Conservation (phyloP, 2,113 vertebrate genomes). For the Dermatemys mawii region DNA sequence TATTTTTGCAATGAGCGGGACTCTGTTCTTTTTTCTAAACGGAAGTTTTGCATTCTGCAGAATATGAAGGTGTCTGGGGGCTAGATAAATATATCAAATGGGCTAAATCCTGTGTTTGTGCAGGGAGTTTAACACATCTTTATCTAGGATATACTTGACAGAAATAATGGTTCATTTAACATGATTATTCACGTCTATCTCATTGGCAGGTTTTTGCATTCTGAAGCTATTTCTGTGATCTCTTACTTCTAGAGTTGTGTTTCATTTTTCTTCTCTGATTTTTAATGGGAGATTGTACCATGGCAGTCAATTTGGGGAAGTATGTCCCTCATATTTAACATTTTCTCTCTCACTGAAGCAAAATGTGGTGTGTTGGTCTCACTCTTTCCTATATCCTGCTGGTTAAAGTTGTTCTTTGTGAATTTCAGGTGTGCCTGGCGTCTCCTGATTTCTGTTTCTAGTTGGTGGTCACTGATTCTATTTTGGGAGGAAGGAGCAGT, state of each 20-base stretch:
- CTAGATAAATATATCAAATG: rapidly evolving
- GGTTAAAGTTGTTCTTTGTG: not conserved
- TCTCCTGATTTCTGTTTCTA: not conserved
- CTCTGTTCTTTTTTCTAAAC: not conserved
- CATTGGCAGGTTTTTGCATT: rapidly evolving
- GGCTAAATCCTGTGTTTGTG: rapidly evolving
- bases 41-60: not conserved
- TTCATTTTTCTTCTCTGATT: not conserved
- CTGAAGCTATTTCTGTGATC: not conserved
- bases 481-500: rapidly evolving
- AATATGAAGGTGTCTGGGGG: rapidly evolving
- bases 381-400: rapidly evolving
- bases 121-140: rapidly evolving
- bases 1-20: not conserved
- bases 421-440: rapidly evolving
- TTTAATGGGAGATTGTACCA: not conserved
- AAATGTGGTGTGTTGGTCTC: not conserved
- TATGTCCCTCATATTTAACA: not conserved
- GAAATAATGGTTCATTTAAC: rapidly evolving
- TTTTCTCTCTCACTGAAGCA: not conserved
- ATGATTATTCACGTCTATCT: not conserved
- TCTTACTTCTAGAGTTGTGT: not conserved
- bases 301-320: not conserved
- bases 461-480: not conserved
- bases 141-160: not conserved